phyloP scores from a whole-genome alignment of 2,113 vertebrate species.

The Scortum barcoo region DNA sequence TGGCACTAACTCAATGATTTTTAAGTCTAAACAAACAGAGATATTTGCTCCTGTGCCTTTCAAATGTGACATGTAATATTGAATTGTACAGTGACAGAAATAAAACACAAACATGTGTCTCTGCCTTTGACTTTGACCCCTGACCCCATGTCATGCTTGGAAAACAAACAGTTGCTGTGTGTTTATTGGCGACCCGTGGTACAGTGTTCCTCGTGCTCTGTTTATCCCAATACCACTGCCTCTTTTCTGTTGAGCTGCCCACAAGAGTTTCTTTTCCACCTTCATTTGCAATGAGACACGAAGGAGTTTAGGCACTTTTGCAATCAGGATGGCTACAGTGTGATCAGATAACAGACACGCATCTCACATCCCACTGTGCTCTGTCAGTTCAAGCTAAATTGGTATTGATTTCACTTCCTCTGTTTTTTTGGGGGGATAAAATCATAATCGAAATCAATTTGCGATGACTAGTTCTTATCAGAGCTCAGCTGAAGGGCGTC shows the following conservation, averaged over 20 bases:
- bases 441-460: conserved; percentile 51
- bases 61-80: not conserved
- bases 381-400: conserved; percentile 33
- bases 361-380: not conserved
- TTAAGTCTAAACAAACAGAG: not conserved
- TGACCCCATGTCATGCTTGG: conserved; percentile 5
- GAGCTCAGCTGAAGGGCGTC: conserved; percentile 35
- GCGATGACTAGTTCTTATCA: conserved; percentile 3
- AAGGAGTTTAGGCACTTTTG: not conserved
- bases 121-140: conserved; percentile 41
- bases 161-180: conserved; percentile 33
- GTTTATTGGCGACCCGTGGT: not conserved
- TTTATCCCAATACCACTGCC: not conserved
- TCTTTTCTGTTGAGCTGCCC: conserved; percentile 11
- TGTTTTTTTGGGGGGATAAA: conserved; percentile 9
- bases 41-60: not conserved
- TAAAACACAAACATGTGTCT: not conserved
- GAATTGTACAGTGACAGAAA: not conserved
- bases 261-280: not conserved
- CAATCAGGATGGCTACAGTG: not conserved
- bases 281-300: not conserved
- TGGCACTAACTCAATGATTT: not conserved
- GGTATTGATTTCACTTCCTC: conserved; percentile 37
- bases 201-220: conserved; percentile 14
- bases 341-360: conserved; percentile 34